Conservation (phyloP, 1,140 invertebrate species). For the Drosophila sulfurigaster region DNA sequence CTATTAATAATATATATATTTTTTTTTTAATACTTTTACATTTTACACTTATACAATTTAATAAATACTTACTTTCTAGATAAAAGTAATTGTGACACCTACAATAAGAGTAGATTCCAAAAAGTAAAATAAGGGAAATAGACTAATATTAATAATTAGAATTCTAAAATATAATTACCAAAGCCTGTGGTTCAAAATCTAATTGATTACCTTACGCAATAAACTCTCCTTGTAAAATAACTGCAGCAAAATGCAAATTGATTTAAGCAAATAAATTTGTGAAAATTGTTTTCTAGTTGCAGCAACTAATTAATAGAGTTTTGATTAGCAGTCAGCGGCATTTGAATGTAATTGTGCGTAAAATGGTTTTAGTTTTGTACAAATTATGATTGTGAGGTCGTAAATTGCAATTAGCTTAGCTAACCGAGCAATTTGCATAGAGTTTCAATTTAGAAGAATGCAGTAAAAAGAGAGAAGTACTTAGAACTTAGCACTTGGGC, state of each 20-base stretch:
- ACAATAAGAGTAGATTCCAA: too few species aligned
- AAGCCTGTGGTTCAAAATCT: too few species aligned
- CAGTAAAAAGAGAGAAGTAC: slow-evolving; percentile 2
- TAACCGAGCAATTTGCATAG: slow-evolving; percentile 51
- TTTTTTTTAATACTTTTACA: too few species aligned
- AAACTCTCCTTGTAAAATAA: too few species aligned
- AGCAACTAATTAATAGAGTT: not conserved
- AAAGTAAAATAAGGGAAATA: too few species aligned
- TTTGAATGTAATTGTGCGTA: slow-evolving; percentile 21
- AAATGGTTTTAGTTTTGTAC: slow-evolving; percentile 21
- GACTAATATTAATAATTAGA: too few species aligned
- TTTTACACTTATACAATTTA: too few species aligned
- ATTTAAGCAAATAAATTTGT: not conserved
- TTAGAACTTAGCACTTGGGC: slow-evolving; percentile 46
- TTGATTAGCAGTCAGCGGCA: not conserved
- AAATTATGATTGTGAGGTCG: slow-evolving; percentile 17
- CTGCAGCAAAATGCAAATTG: not conserved
- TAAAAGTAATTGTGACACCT: too few species aligned
- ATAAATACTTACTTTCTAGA: too few species aligned
- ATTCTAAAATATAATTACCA: too few species aligned
- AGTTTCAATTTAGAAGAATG: slow-evolving; percentile 59
- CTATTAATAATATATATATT: too few species aligned
- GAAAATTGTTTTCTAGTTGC: not conserved
- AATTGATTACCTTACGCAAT: too few species aligned
- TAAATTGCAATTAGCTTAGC: slow-evolving; percentile 43